Conservation (phyloP, 2,113 vertebrate genomes). For the Cyanoliseus patagonus region DNA sequence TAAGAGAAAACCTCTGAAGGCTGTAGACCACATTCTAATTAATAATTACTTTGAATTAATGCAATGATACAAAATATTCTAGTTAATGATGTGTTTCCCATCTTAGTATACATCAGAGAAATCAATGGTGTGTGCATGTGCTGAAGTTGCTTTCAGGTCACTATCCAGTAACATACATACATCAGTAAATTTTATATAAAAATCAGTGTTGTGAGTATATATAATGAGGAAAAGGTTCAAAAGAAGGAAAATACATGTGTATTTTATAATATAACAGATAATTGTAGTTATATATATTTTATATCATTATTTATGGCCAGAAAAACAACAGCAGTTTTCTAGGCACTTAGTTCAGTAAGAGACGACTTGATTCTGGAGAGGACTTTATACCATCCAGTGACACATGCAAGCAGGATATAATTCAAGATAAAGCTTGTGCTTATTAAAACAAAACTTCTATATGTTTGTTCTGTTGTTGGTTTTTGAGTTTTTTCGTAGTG, state of each 20-base stretch:
- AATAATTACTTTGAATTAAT: background rate
- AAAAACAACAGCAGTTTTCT: background rate
- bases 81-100: background rate
- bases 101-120: background rate
- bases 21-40: background rate
- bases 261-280: background rate
- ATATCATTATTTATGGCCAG: background rate
- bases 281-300: background rate
- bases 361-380: background rate
- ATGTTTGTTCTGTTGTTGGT: background rate
- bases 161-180: background rate
- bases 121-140: background rate
- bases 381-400: background rate
- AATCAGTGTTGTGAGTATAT: background rate
- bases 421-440: background rate
- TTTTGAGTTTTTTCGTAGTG: background rate
- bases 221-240: background rate
- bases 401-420: background rate
- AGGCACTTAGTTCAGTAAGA: background rate
- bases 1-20: background rate
- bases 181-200: background rate
- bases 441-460: background rate
- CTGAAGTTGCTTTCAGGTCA: background rate
- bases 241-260: background rate
- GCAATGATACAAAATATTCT: background rate